Conservation (phyloP, 2,888 invertebrate genomes). For the Aethes cnicana region DNA sequence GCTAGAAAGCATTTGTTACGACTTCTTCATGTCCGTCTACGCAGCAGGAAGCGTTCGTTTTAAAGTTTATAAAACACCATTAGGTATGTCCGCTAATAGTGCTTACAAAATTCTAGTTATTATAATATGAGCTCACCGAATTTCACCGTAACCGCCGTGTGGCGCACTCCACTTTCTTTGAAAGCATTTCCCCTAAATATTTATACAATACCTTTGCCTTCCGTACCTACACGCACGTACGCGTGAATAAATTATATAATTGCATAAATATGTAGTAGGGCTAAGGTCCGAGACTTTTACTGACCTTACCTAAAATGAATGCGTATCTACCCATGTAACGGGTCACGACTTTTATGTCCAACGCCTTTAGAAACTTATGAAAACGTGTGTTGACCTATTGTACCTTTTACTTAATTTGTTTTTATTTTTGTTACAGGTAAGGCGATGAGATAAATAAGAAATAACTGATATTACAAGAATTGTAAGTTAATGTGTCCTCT, state of each 20-base stretch:
- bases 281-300: slow-evolving; percentile 10
- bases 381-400: neutral
- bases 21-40: slow-evolving; percentile 1
- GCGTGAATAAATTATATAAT: slow-evolving; percentile 19
- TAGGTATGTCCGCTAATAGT: neutral
- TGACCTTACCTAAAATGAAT: slow-evolving; percentile 16
- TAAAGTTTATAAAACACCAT: slow-evolving; percentile 24
- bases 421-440: slow-evolving; percentile 40
- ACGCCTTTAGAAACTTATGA: neutral
- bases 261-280: slow-evolving; percentile 24
- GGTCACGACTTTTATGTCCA: slow-evolving; percentile 14
- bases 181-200: slow-evolving; percentile 23
- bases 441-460: too few relatives aligned
- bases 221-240: slow-evolving; percentile 8
- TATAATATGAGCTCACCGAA: slow-evolving; percentile 7
- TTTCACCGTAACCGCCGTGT: slow-evolving; percentile 9
- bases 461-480: too few relatives aligned
- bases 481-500: too few relatives aligned
- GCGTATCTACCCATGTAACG: slow-evolving; percentile 5
- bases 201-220: slow-evolving; percentile 20
- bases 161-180: slow-evolving; percentile 19
- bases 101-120: slow-evolving; percentile 6
- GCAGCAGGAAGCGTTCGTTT: slow-evolving; percentile 10
- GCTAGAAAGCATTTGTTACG: slow-evolving; percentile 12
- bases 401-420: slow-evolving; percentile 7